Percentiles rank a stretch among this genome's conserved stretches.
phyloP scores from a whole-genome alignment of 2,113 vertebrate genomes.

The Podarcis cretensis region DNA sequence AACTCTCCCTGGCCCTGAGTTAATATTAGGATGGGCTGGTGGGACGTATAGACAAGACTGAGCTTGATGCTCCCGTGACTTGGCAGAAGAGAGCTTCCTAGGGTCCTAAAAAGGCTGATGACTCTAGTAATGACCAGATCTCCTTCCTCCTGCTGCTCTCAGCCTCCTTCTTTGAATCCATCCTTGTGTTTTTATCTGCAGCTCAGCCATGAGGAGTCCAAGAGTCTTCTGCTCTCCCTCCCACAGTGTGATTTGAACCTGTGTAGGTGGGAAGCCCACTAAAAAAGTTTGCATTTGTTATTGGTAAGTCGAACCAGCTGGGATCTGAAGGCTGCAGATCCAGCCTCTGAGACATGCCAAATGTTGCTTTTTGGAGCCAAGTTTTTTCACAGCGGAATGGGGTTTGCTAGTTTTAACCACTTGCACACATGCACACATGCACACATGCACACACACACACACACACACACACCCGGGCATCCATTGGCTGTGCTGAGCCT shows the following conservation, averaged over 20 bases:
- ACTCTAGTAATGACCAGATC: neutral
- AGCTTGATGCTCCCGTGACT: no score
- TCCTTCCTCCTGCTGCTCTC: neutral
- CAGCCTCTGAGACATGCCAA: neutral
- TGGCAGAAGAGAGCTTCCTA: no score
- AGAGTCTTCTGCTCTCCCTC: no score
- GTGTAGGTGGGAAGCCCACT: neutral
- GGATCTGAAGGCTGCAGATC: neutral
- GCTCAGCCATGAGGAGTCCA: neutral
- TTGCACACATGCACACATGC: neutral
- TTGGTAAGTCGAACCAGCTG: slow-evolving; percentile 21
- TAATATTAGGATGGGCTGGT: no score
- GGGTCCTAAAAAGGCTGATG: neutral
- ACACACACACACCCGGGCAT: neutral
- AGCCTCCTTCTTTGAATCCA: neutral
- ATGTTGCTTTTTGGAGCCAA: neutral
- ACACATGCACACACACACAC: no score
- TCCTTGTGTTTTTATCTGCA: neutral
- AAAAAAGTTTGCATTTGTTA: slow-evolving; percentile 28
- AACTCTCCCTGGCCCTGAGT: no score
- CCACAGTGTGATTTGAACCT: neutral
- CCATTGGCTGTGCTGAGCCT: neutral
- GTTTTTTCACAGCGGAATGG: neutral
- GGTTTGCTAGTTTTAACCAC: neutral
- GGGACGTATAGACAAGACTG: no score